Percentiles rank a stretch among this genome's conserved stretches.
Evolutionary conservation across 2,888 invertebrate genomes (phyloP).

Genomic region (Fragum fragum): DNA sequence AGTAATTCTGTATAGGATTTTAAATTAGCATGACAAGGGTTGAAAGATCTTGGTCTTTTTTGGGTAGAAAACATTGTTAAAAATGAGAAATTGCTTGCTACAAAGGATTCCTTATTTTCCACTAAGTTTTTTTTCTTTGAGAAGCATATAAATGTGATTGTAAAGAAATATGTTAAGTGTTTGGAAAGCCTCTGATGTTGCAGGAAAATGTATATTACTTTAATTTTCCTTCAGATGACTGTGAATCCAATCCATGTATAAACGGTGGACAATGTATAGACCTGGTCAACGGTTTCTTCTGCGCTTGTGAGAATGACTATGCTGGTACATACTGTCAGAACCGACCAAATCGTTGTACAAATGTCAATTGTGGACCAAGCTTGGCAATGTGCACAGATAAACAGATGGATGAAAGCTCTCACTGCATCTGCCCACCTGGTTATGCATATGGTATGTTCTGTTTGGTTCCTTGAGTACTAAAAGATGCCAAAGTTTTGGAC

Average conservation of each 20-base stretch:
- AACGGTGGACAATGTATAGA: slow-evolving; percentile 78
- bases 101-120: no score
- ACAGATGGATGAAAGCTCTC: slow-evolving; percentile 56
- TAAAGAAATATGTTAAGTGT: background rate
- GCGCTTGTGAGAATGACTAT: slow-evolving; percentile 94
- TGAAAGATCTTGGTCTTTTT: no score
- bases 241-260: slow-evolving; percentile 72
- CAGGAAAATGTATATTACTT: no score
- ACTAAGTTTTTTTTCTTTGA: background rate
- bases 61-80: no score
- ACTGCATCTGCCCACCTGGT: slow-evolving; percentile 76
- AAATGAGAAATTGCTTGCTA: no score
- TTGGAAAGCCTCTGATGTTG: background rate
- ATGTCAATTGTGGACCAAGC: slow-evolving; percentile 53
- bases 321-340: slow-evolving; percentile 94
- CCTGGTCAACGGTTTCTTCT: slow-evolving; percentile 91
- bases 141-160: background rate
- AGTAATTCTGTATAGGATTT: no score
- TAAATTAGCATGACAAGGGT: no score
- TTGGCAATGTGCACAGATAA: slow-evolving; percentile 73
- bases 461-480: no score
- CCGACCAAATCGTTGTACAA: slow-evolving; percentile 67
- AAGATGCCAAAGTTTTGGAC: no score
- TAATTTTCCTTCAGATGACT: slow-evolving; percentile 70
- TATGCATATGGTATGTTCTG: slow-evolving; percentile 69